These are phyloP conservation scores for Cotesia chilonis DNA, from an alignment of 1,140 invertebrate species.

Conservation along the genomic window DNA sequence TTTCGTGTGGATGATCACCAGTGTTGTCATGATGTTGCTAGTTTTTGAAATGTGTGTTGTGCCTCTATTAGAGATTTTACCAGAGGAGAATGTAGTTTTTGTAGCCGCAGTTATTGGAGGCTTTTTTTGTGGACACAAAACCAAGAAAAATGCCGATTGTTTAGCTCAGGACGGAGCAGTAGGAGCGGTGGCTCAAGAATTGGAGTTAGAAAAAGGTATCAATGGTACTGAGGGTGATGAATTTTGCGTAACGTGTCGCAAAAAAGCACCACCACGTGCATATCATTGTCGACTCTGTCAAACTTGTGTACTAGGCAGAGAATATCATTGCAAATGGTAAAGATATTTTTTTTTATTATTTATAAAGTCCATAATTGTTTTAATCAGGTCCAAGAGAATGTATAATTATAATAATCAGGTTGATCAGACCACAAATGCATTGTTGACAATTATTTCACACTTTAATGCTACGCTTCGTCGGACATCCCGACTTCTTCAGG, in stretches of 20 bases:
- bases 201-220: constrained; percentile 57
- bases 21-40: constrained; percentile 70
- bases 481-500: too few relatives aligned
- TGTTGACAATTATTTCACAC: too few relatives aligned
- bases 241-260: constrained; percentile 57
- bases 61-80: constrained; percentile 72
- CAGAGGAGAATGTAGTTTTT: constrained; percentile 73
- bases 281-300: constrained; percentile 61
- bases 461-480: too few relatives aligned
- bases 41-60: constrained; percentile 74
- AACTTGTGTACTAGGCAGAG: constrained; percentile 57
- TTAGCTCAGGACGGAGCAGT: constrained; percentile 46
- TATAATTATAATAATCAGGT: too few relatives aligned
- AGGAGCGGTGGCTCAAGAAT: constrained; percentile 37
- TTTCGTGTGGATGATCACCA: constrained; percentile 73
- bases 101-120: constrained; percentile 68
- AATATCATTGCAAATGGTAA: constrained; percentile 65
- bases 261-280: constrained; percentile 52
- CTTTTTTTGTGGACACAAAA: constrained; percentile 69
- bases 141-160: constrained; percentile 65
- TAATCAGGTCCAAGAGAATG: too few relatives aligned
- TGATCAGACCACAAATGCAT: too few relatives aligned
- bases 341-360: constrained; percentile 18
- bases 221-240: constrained; percentile 45
- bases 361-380: too few relatives aligned